Conservation (phyloP, 2,888 invertebrate genomes). For the Zeuzera pyrina region DNA sequence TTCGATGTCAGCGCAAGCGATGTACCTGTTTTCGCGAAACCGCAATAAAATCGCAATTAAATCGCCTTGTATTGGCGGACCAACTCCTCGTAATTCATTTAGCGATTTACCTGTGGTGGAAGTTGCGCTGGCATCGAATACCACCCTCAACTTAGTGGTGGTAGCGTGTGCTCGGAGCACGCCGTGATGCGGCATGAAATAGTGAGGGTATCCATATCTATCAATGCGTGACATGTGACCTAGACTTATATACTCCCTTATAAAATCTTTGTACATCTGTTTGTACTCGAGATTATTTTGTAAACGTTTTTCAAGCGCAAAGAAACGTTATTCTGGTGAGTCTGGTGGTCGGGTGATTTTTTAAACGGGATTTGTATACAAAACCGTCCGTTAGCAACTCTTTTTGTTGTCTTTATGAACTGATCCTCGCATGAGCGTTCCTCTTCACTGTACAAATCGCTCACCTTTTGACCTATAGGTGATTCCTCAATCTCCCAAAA, state of each 20-base stretch:
- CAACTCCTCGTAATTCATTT: slow-evolving; percentile 16
- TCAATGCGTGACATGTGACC: slow-evolving; percentile 13
- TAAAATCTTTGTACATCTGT: slow-evolving; percentile 12
- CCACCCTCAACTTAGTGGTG: slow-evolving; percentile 9
- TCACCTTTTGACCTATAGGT: no score
- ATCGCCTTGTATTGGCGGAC: slow-evolving; percentile 17
- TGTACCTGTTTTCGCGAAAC: slow-evolving; percentile 14
- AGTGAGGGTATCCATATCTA: slow-evolving; percentile 5
- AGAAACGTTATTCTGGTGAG: slow-evolving; percentile 9
- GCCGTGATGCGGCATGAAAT: slow-evolving; percentile 15
- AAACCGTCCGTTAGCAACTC: slow-evolving; percentile 13
- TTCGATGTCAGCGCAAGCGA: slow-evolving; percentile 17
- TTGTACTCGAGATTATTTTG: slow-evolving; percentile 7
- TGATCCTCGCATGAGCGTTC: slow-evolving; percentile 7
- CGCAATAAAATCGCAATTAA: slow-evolving; percentile 18
- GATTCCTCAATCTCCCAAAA: no score
- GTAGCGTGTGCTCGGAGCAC: slow-evolving; percentile 11
- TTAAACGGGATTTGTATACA: slow-evolving; percentile 11
- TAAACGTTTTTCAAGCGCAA: slow-evolving; percentile 12
- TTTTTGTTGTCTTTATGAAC: slow-evolving; percentile 9
- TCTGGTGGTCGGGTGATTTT: slow-evolving; percentile 7
- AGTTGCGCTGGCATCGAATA: slow-evolving; percentile 11
- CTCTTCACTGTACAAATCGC: slow-evolving; percentile 1
- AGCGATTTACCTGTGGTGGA: slow-evolving; percentile 10
- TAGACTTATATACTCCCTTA: slow-evolving; percentile 12